Evolutionary conservation across 2,797 vertebrate genomes (phyloP).

Genomic region (Toxotes lorentzi): DNA sequence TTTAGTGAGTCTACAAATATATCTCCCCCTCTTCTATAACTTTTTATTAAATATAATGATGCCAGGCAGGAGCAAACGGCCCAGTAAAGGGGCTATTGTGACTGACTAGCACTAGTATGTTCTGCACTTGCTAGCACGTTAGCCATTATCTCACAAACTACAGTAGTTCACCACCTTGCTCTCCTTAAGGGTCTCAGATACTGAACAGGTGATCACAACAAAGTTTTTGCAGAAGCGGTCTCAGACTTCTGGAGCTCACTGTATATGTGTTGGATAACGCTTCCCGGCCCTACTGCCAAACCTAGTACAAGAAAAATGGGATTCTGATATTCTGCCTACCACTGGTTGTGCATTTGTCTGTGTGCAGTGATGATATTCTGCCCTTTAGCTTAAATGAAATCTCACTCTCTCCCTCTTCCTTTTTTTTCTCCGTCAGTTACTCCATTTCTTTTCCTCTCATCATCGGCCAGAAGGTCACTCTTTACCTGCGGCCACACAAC

Average conservation of each 20-base stretch:
- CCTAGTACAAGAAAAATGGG: background rate
- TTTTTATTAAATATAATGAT: background rate
- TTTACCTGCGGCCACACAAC: conserved; percentile 68
- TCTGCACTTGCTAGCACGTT: background rate
- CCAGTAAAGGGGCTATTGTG: background rate
- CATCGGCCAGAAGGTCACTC: conserved; percentile 59
- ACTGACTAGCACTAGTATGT: background rate
- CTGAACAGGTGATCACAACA: too few relatives aligned
- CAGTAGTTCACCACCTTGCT: background rate
- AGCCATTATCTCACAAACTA: background rate
- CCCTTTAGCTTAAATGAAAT: conserved; percentile 46
- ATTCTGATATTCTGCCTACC: conserved; percentile 4
- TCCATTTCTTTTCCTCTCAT: conserved; percentile 51
- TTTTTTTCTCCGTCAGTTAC: conserved; percentile 29
- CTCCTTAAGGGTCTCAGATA: too few relatives aligned
- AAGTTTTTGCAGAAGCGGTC: background rate
- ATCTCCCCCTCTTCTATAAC: background rate
- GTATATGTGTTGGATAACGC: background rate
- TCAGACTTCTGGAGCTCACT: too few relatives aligned
- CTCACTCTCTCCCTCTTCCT: conserved; percentile 5
- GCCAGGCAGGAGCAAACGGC: background rate
- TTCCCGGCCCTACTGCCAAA: background rate
- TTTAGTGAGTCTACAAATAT: background rate
- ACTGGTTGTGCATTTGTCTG: conserved; percentile 25
- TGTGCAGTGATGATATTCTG: conserved; percentile 51